These are phyloP conservation scores for Brachionus koreanus DNA, from an alignment of 1,140 invertebrate species.

Conservation along the genomic window DNA sequence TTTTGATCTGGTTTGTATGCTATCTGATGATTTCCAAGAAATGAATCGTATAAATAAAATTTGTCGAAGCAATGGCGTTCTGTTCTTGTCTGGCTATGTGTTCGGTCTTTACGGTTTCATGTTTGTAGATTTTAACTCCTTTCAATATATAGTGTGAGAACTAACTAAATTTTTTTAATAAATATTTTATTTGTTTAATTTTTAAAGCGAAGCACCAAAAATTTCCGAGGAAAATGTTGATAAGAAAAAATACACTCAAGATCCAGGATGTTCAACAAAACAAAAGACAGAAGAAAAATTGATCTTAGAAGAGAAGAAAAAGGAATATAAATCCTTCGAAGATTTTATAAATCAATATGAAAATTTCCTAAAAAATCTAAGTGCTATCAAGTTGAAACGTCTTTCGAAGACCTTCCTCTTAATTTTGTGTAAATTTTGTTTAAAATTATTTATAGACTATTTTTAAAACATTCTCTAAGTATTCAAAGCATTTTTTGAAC, in stretches of 20 bases:
- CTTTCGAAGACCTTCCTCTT: slow-evolving; percentile 10
- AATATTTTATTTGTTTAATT: neutral
- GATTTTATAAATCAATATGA: neutral
- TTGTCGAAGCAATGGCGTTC: slow-evolving; percentile 72
- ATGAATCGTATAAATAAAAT: slow-evolving; percentile 72
- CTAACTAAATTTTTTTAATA: neutral
- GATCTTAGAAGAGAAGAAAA: neutral
- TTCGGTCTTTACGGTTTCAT: slow-evolving; percentile 88
- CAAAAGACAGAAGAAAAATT: slow-evolving; percentile 19
- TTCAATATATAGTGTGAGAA: slow-evolving; percentile 81
- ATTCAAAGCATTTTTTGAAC: slow-evolving; percentile 7
- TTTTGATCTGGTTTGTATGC: slow-evolving; percentile 81
- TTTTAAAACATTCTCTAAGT: neutral
- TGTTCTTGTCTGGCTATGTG: slow-evolving; percentile 83
- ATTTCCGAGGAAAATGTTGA: slow-evolving; percentile 31
- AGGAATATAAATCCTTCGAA: neutral
- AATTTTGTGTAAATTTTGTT: neutral
- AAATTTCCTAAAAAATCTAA: neutral
- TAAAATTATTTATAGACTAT: neutral
- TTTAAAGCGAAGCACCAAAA: slow-evolving; percentile 11
- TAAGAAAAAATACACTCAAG: neutral
- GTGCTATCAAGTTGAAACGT: neutral
- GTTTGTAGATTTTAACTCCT: slow-evolving; percentile 79
- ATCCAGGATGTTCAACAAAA: neutral
- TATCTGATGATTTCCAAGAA: slow-evolving; percentile 68